Base-by-base conservation (phyloP, 2,888 invertebrate species). In the Deilephila porcellus region DNA sequence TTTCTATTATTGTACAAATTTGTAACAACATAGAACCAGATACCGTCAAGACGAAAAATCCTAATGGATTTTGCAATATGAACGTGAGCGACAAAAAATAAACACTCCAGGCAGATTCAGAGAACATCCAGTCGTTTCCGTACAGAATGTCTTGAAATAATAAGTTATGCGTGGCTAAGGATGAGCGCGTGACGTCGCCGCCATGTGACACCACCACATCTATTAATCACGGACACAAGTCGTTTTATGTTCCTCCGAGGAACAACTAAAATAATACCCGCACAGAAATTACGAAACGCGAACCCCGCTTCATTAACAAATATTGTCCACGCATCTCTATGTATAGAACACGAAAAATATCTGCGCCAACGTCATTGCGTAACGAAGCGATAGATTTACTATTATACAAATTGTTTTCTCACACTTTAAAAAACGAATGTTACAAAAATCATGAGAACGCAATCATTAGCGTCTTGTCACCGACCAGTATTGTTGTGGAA, bases 401-500 rank as follows among this genome's bases (percentile, higher is more conserved):
- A 32, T 32, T 32, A 32, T 5, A 62, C 70, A 73, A 73, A 53
- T 73, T 60, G 52, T 60, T 25, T 60, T 62, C 37, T 70, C 70
- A 37, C 70, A 17, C 19, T 73, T 75, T 78, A 67, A 75, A 74
- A 74, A 76, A 77, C 75, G 73, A 74, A 74, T 72, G 19, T 67
- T 64, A 78, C 73, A 80, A 83, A 81, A 83, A 83, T 84, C 85
- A 85, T 90, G 88, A 86, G 90, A 91, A 88, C 83, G 80, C 78
- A 79, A 91, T 90, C 91, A 91, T 92, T 92, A 91, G 87, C 84
- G 85, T 88, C 85, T 81, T 79, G 84, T 90, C 87, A 83, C 83
- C 76, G 81, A 87, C 90, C 91, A 88, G 91, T 92, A 91, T 92
- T 90, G 90, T 93, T 86, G 89, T 88, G 93, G 84, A 94, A 93